Conservation (phyloP, 2,888 invertebrate species). For the Tachina fera region DNA sequence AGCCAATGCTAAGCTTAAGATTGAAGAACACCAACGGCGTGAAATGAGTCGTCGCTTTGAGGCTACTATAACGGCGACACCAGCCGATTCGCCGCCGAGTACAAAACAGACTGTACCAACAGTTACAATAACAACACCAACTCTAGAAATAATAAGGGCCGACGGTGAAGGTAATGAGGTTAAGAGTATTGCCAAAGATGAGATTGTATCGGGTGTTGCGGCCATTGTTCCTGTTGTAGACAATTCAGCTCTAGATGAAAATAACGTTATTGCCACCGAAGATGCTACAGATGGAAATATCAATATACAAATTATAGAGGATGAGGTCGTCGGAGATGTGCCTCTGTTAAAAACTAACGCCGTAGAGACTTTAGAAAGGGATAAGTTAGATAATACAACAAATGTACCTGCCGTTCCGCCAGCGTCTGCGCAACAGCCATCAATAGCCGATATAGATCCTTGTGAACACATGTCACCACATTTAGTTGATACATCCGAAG, state of each 20-base stretch:
- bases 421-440: slow-evolving; percentile 41
- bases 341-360: slow-evolving; percentile 43
- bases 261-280: slow-evolving; percentile 23
- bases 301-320: slow-evolving; percentile 57
- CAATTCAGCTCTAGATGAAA: slow-evolving; percentile 72
- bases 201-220: slow-evolving; percentile 41
- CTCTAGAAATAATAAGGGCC: neutral
- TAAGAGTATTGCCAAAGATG: slow-evolving; percentile 55
- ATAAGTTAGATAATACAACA: slow-evolving; percentile 35
- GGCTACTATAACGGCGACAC: slow-evolving; percentile 74
- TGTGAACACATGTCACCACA: slow-evolving; percentile 86
- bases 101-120: slow-evolving; percentile 43
- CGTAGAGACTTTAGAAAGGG: slow-evolving; percentile 10
- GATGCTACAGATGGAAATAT: slow-evolving; percentile 35
- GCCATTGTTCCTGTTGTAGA: slow-evolving; percentile 66
- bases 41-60: slow-evolving; percentile 81
- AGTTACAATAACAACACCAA: slow-evolving; percentile 44
- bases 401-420: slow-evolving; percentile 36
- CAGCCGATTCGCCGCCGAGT: slow-evolving; percentile 40
- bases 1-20: slow-evolving; percentile 84
- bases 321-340: slow-evolving; percentile 52
- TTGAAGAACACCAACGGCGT: slow-evolving; percentile 82
- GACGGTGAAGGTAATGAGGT: slow-evolving; percentile 32
- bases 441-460: slow-evolving; percentile 76
- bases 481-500: slow-evolving; percentile 86